Percentiles rank a stretch among this genome's conserved stretches.
Conservation (phyloP, 2,113 vertebrate genomes). For the Rhynchomys soricoides region DNA sequence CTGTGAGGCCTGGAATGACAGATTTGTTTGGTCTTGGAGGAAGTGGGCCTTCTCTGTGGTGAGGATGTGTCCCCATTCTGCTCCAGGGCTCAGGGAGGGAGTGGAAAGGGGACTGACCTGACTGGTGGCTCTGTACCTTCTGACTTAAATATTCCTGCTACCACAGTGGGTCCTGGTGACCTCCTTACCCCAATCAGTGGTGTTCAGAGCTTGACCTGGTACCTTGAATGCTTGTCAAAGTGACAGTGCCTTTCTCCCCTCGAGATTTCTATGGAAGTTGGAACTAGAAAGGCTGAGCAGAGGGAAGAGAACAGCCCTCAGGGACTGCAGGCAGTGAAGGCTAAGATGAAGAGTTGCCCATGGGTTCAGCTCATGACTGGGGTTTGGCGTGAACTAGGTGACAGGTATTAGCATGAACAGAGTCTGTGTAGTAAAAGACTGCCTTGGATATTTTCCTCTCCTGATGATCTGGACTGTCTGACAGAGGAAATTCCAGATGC, state of each 20-base stretch:
- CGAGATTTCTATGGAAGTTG: background rate
- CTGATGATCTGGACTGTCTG: conserved; percentile 14
- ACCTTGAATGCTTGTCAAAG: background rate
- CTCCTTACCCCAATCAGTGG: background rate
- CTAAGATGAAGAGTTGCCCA: background rate
- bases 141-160: conserved; percentile 49
- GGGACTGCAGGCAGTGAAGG: background rate
- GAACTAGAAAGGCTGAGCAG: background rate
- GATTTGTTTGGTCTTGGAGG: background rate
- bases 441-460: background rate
- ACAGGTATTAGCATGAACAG: background rate
- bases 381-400: background rate
- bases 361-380: background rate
- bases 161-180: background rate
- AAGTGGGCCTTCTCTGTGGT: conserved; percentile 11
- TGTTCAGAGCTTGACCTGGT: background rate
- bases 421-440: background rate
- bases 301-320: background rate
- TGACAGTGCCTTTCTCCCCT: background rate
- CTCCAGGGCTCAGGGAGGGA: background rate
- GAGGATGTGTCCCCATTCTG: background rate
- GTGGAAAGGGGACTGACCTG: background rate
- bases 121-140: background rate
- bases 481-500: conserved; percentile 37
- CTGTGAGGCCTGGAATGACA: background rate